Percentiles rank a stretch among this genome's conserved stretches.
phyloP scores from a whole-genome alignment of 1,140 invertebrate species.

The Chironomus tepperi region DNA sequence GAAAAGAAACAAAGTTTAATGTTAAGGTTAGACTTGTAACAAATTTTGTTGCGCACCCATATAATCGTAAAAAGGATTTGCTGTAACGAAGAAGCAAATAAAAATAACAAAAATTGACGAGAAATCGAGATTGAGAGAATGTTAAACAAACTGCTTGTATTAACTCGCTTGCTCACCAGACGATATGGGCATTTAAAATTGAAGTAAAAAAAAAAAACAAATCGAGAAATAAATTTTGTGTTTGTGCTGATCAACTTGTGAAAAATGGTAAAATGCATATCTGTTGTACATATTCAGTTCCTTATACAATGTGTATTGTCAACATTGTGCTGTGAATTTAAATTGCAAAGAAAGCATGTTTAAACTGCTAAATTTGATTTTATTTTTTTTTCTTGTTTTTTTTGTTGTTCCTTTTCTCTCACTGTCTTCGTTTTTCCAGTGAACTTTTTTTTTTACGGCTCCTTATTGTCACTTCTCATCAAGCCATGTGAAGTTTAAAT shows the following conservation, averaged over 20 bases:
- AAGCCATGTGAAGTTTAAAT: not conserved
- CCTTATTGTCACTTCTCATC: slow-evolving; percentile 12
- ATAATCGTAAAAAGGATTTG: not conserved
- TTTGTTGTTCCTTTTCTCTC: too few species aligned
- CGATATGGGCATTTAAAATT: not conserved
- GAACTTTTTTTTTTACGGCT: not conserved
- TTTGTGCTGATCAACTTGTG: not conserved
- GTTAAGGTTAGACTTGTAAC: not conserved
- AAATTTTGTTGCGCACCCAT: not conserved
- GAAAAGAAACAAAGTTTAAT: not conserved
- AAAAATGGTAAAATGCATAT: not conserved
- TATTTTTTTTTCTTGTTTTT: too few species aligned
- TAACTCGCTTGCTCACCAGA: not conserved
- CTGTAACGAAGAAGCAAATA: not conserved
- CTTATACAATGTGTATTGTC: not conserved
- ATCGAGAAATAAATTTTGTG: not conserved
- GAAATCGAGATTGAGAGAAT: slow-evolving; percentile 1
- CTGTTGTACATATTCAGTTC: not conserved
- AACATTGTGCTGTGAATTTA: slow-evolving; percentile 8
- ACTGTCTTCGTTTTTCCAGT: too few species aligned
- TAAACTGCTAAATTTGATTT: not conserved
- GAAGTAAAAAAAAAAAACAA: not conserved
- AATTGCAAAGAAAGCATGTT: not conserved
- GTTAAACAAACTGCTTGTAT: not conserved
- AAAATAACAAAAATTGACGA: not conserved